Evolutionary conservation across 2,888 invertebrate genomes (phyloP), one percentile per base, ranked within the genome.

Genomic region (Phaonia tiefii): DNA sequence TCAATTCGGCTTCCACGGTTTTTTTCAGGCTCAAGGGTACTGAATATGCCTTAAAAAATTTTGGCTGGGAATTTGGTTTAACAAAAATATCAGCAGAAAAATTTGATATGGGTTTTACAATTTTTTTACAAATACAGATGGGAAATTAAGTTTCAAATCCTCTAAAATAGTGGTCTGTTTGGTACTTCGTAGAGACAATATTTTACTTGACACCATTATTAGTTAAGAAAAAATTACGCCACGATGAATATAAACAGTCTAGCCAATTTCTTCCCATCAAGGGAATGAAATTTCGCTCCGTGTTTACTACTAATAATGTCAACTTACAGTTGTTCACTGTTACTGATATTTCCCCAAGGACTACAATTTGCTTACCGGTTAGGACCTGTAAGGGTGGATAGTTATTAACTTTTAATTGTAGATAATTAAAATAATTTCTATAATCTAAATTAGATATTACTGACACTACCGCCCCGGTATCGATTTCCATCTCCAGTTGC

Each of bases 1-100:
- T 22, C n/a, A 42, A 26, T 26, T 77, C 77, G 11, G 25, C 17
- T 31, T 81, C 80, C 5, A 78, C 78, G 11, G 39, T 37, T 17
- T 67, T 75, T 72, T 51, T 81, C 75, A 4, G 26, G 13, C 20
- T 81, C 72, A 26, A 78, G 17, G 79, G 72, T 4, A 80, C 75
- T 10, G 75, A 37, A 44, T 71, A 56, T 17, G 75, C 58, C 67
- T 75, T 67, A 26, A 44, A 37, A 60, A 72, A 75, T 26, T 72
- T 67, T 2, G 73, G 73, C 60, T 11, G 49, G 11, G 73, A 72
- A 51, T 78, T 73, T 2, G 78, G 67, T 37, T 65, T 71, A n/a
- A n/a, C n/a, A n/a, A n/a, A n/a, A n/a, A n/a, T n/a, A n/a, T n/a
- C n/a, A n/a, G n/a, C n/a, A n/a, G n/a, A n/a, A 58, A 71, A 58